These are phyloP conservation scores for Globodera ellingtonae DNA, from an alignment of 1,140 invertebrate genomes.

Conservation along the genomic window DNA sequence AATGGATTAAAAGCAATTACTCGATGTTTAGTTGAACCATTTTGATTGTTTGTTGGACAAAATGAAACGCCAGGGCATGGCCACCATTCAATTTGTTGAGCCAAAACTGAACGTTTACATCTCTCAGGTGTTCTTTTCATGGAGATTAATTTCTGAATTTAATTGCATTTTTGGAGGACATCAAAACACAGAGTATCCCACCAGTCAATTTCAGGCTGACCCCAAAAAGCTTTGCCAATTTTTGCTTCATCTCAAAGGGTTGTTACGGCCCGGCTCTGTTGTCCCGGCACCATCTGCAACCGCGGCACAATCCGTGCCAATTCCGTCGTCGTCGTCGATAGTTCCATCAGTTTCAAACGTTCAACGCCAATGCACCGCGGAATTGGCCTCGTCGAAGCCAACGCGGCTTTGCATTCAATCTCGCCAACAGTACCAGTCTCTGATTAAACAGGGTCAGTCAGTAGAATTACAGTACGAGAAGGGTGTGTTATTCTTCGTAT, in stretches of 20 bases:
- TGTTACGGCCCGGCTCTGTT: background rate
- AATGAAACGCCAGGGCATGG: conserved; percentile 4
- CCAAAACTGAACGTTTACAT: conserved; percentile 17
- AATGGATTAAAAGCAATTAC: no score
- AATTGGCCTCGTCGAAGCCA: background rate
- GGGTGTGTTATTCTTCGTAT: no score
- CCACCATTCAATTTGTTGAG: conserved; percentile 21
- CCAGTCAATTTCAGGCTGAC: conserved; percentile 21
- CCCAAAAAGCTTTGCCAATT: conserved; percentile 18
- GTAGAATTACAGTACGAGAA: no score
- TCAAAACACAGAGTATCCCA: background rate
- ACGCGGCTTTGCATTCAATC: background rate
- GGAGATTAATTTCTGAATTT: background rate
- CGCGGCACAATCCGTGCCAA: background rate
- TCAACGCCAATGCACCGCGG: background rate
- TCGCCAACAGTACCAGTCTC: background rate
- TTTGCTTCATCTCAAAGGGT: conserved; percentile 7
- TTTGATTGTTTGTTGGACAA: no score
- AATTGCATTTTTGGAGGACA: background rate
- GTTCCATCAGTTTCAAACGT: background rate
- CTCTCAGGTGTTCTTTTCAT: conserved; percentile 4
- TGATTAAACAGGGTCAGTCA: background rate
- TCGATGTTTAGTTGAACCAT: no score
- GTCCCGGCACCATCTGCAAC: no score
- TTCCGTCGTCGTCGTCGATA: background rate